These are phyloP conservation scores for Hyla sarda DNA, from an alignment of 2,113 vertebrate species.

Conservation along the genomic window DNA sequence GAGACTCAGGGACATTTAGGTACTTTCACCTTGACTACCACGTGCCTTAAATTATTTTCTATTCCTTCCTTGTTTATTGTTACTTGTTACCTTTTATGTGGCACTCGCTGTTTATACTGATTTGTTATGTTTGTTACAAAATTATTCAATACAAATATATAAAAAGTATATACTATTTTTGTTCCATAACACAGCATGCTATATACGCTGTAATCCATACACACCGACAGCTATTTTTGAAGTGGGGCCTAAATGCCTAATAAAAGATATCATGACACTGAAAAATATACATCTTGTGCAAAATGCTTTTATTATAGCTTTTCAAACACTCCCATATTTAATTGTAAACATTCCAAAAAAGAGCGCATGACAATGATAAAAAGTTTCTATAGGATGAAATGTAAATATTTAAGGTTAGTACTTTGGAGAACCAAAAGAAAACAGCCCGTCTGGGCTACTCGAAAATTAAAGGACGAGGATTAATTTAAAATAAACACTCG, in stretches of 20 bases:
- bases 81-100: too few species aligned
- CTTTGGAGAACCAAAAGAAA: conserved; percentile 71
- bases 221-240: background rate
- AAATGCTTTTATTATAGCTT: conserved; percentile 40
- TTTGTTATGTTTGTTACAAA: too few species aligned
- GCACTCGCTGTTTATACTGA: too few species aligned
- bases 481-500: conserved; percentile 70
- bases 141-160: too few species aligned
- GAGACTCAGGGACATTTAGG: too few species aligned
- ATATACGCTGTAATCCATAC: background rate
- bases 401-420: conserved; percentile 73
- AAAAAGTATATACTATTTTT: background rate
- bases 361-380: conserved; percentile 64
- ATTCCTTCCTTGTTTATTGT: too few species aligned
- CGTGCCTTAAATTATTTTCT: too few species aligned
- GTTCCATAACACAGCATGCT: background rate
- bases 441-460: conserved; percentile 66
- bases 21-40: too few species aligned
- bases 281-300: conserved; percentile 44
- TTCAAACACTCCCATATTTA: conserved; percentile 55
- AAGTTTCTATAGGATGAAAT: conserved; percentile 65
- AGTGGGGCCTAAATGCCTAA: background rate
- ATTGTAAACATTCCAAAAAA: conserved; percentile 66
- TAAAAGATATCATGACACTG: conserved; percentile 19
- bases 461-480: conserved; percentile 66